Percentiles rank a stretch among this genome's conserved stretches.
Evolutionary conservation across 1,140 invertebrate species (phyloP).

Genomic region (Diplogasteroides magnus): DNA sequence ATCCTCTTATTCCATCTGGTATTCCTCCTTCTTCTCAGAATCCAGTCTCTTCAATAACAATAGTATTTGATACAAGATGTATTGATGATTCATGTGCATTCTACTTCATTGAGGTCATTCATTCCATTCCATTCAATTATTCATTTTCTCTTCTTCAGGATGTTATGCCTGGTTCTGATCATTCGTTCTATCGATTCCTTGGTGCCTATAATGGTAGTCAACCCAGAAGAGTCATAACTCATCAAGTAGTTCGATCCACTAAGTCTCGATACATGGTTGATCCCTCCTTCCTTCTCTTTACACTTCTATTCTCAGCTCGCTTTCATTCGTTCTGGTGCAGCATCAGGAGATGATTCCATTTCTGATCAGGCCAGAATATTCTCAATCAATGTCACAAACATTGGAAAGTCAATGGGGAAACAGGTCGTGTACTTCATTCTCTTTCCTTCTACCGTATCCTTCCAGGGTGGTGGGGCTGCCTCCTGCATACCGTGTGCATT

Average conservation of each 20-base stretch:
- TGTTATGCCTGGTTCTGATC: not conserved
- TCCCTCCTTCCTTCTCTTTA: too few relatives aligned
- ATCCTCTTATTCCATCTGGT: conserved; percentile 39
- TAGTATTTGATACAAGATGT: conserved; percentile 48
- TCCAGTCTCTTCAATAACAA: conserved; percentile 17
- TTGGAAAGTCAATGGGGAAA: not conserved
- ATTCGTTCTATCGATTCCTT: conserved; percentile 31
- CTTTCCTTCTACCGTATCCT: not conserved
- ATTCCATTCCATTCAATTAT: not conserved
- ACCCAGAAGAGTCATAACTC: conserved; percentile 16
- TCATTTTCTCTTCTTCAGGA: not conserved
- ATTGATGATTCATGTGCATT: conserved; percentile 43
- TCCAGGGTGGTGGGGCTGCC: not conserved
- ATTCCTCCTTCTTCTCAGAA: not conserved
- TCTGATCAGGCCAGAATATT: conserved; percentile 26
- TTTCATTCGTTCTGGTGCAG: conserved; percentile 59
- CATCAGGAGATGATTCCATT: conserved; percentile 32
- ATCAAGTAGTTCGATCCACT: conserved; percentile 49
- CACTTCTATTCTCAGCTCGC: conserved; percentile 38
- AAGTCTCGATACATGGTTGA: too few relatives aligned
- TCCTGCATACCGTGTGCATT: not conserved
- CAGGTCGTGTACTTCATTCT: not conserved
- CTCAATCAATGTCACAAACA: not conserved
- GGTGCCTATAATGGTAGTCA: conserved; percentile 57
- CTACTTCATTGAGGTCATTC: conserved; percentile 57